A percentile compares a stretch with the other conserved stretches of the same genome.
These are phyloP conservation scores for Melanotaenia trifasciata DNA, from an alignment of 2,797 vertebrate genomes.

Conservation along the genomic window DNA sequence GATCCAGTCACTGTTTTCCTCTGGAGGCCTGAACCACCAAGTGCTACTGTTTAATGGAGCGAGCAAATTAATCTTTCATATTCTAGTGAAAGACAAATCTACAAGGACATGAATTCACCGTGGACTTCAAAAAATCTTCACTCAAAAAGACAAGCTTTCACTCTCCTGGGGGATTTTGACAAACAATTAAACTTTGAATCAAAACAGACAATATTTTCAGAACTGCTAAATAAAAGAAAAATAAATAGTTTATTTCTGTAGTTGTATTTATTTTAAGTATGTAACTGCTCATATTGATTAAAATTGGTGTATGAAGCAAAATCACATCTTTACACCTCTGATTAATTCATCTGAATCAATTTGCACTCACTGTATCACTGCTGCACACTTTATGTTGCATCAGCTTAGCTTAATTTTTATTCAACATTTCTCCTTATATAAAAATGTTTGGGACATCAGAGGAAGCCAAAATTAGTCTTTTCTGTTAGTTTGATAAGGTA, in stretches of 20 bases:
- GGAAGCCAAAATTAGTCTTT: too few species aligned
- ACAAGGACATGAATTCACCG: conserved; percentile 33
- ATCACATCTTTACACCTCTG: too few species aligned
- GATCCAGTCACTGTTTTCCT: conserved; percentile 16
- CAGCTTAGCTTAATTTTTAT: too few species aligned
- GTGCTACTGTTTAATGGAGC: conserved; percentile 31
- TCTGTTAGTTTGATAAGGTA: too few species aligned
- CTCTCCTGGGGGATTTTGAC: conserved; percentile 1
- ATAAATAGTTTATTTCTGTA: not conserved
- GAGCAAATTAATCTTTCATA: conserved; percentile 52
- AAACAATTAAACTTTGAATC: not conserved
- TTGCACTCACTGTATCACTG: too few species aligned
- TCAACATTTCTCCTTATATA: too few species aligned
- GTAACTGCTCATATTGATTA: too few species aligned
- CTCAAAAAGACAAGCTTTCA: conserved; percentile 14
- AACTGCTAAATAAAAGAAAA: not conserved
- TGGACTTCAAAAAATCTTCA: conserved; percentile 17
- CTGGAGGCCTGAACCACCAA: conserved; percentile 30
- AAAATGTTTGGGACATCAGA: too few species aligned
- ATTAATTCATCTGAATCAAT: too few species aligned
- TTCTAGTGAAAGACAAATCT: conserved; percentile 23
- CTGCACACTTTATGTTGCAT: too few species aligned
- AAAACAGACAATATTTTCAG: conserved; percentile 6
- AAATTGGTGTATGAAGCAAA: too few species aligned
- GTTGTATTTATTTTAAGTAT: not conserved